These are phyloP conservation scores for Eupithecia abbreviata DNA, from an alignment of 2,888 invertebrate species.

Conservation along the genomic window DNA sequence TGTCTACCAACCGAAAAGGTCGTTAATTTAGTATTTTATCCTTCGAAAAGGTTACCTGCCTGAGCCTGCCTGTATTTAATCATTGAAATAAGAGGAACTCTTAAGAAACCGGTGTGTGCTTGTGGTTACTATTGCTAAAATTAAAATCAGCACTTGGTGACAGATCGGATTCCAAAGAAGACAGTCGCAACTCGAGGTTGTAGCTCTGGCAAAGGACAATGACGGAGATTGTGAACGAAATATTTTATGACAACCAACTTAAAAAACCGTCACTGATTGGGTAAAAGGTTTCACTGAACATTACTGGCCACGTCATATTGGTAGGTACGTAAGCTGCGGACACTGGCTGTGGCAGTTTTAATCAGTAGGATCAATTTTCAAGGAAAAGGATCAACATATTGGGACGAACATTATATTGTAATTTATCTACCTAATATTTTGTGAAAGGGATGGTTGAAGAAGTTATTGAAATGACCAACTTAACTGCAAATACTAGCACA, in stretches of 20 bases:
- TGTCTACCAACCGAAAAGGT: background rate
- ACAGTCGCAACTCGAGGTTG: conserved; percentile 42
- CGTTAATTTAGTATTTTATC: background rate
- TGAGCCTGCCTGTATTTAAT: background rate
- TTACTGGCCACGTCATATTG: background rate
- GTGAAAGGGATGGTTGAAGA: too few relatives aligned
- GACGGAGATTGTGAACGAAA: conserved; percentile 36
- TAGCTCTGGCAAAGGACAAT: conserved; percentile 33
- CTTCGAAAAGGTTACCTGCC: background rate
- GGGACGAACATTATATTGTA: too few relatives aligned
- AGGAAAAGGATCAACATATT: background rate
- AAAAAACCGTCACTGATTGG: background rate
- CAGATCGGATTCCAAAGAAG: conserved; percentile 40
- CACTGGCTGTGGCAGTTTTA: background rate
- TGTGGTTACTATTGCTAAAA: conserved; percentile 38
- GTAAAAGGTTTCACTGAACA: background rate
- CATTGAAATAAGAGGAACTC: background rate
- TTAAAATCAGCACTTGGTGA: conserved; percentile 30
- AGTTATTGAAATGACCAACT: too few relatives aligned
- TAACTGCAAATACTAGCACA: too few relatives aligned
- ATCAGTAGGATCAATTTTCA: background rate
- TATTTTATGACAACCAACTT: background rate
- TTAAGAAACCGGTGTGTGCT: conserved; percentile 25
- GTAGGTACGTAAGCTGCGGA: background rate
- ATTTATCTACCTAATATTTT: too few relatives aligned